Evolutionary conservation across 2,113 vertebrate species (phyloP).

Genomic region (Etia nguti): DNA sequence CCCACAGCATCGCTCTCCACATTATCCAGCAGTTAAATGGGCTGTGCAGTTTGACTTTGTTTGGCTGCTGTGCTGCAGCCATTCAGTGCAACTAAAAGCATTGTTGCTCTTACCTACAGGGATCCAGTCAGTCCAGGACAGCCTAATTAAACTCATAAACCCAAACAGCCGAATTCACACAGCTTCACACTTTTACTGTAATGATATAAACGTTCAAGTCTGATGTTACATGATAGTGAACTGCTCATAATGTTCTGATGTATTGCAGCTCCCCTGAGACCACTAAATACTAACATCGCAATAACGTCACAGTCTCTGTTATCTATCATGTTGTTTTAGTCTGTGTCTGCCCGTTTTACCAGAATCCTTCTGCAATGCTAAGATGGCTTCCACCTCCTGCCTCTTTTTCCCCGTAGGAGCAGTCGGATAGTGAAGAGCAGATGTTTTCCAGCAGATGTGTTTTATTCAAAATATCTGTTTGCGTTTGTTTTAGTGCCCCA

Average conservation of each 20-base stretch:
- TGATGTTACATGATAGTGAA: neutral
- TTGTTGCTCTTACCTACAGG: neutral
- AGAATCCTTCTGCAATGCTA: neutral
- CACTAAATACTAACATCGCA: neutral
- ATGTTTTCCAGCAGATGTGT: neutral
- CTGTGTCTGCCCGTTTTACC: neutral
- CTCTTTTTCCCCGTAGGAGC: neutral
- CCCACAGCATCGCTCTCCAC: neutral
- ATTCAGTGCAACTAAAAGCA: neutral
- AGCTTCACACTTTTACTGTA: neutral
- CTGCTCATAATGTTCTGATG: neutral
- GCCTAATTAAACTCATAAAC: constrained; percentile 22
- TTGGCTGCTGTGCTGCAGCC: neutral
- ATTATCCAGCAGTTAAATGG: neutral
- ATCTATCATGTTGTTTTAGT: neutral
- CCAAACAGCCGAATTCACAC: neutral
- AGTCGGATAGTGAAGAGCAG: neutral
- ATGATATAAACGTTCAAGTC: neutral
- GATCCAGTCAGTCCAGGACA: neutral
- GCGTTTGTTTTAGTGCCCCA: constrained; percentile 80
- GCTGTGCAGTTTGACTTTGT: neutral
- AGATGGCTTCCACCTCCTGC: neutral
- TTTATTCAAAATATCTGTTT: rapidly evolving
- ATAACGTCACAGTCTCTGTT: neutral
- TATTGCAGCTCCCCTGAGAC: neutral